These are phyloP conservation scores for Microctonus aethiopoides DNA, from an alignment of 2,888 invertebrate species.

Conservation along the genomic window DNA sequence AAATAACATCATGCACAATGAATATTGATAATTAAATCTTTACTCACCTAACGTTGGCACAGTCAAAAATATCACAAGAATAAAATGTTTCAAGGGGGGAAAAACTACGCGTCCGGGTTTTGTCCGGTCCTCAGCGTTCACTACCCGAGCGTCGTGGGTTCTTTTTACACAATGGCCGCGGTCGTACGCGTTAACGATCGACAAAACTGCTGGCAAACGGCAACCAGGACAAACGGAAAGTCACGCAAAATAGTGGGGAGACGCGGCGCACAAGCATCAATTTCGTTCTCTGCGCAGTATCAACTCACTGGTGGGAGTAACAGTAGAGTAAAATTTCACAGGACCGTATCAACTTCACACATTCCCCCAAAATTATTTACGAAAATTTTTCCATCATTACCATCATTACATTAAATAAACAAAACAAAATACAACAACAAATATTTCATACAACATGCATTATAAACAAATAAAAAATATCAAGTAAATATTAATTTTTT, in stretches of 20 bases:
- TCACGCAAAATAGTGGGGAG: conserved; percentile 51
- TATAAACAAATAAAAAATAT: neutral
- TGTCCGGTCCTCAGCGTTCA: conserved; percentile 58
- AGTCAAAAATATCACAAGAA: conserved; percentile 66
- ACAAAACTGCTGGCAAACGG: conserved; percentile 48
- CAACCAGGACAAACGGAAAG: conserved; percentile 55
- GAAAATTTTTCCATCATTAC: neutral
- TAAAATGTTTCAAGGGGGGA: conserved; percentile 57
- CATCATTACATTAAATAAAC: too few species aligned
- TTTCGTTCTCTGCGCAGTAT: conserved; percentile 51
- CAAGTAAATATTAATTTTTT: neutral
- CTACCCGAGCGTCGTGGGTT: conserved; percentile 59
- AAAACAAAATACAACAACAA: too few species aligned
- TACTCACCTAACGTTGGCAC: conserved; percentile 65
- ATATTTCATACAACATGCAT: too few species aligned
- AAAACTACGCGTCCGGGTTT: conserved; percentile 61
- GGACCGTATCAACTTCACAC: conserved; percentile 28
- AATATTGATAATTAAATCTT: neutral
- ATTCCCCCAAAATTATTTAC: conserved; percentile 14
- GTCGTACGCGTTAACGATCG: conserved; percentile 62
- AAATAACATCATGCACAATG: conserved; percentile 18
- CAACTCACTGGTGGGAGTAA: conserved; percentile 41
- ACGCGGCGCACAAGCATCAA: conserved; percentile 60
- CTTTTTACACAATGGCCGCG: conserved; percentile 65
- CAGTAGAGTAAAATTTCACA: conserved; percentile 43